These are phyloP conservation scores for Agonopterix alstromeriana DNA, from an alignment of 2,888 invertebrate genomes.

Conservation along the genomic window DNA sequence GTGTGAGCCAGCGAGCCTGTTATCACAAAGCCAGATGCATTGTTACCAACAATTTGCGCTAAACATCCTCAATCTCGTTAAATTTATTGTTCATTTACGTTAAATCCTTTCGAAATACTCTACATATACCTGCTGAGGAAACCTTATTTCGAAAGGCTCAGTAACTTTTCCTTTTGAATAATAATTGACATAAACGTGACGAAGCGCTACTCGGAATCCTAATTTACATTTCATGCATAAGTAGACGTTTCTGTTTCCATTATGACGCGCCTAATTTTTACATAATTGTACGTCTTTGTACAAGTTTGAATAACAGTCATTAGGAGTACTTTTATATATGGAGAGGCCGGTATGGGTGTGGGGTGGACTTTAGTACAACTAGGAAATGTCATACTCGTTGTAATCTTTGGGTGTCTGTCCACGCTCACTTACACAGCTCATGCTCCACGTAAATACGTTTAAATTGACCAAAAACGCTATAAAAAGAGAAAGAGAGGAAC, in stretches of 20 bases:
- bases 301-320: slow-evolving; percentile 26
- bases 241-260: slow-evolving; percentile 25
- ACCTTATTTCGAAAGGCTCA: slow-evolving; percentile 7
- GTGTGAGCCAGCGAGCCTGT: not conserved
- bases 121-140: not conserved
- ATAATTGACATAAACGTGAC: slow-evolving; percentile 24
- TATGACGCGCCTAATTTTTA: slow-evolving; percentile 26
- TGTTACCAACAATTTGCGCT: slow-evolving; percentile 2
- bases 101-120: not conserved
- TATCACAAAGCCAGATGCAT: slow-evolving; percentile 3
- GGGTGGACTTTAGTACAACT: too few relatives aligned
- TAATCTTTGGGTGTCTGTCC: too few relatives aligned
- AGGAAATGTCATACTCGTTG: too few relatives aligned
- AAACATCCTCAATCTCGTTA: not conserved
- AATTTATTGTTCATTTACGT: slow-evolving; percentile 1
- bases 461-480: too few relatives aligned
- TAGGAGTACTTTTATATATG: slow-evolving; percentile 18
- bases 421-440: too few relatives aligned
- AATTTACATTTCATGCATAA: slow-evolving; percentile 38
- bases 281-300: slow-evolving; percentile 28
- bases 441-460: too few relatives aligned
- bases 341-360: not conserved
- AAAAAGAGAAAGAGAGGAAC: too few relatives aligned
- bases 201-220: slow-evolving; percentile 15
- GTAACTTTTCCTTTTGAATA: slow-evolving; percentile 19